A percentile compares a stretch with the other conserved stretches of the same genome.
Conservation (phyloP, 2,113 vertebrate species). For the Silurus asotus region DNA sequence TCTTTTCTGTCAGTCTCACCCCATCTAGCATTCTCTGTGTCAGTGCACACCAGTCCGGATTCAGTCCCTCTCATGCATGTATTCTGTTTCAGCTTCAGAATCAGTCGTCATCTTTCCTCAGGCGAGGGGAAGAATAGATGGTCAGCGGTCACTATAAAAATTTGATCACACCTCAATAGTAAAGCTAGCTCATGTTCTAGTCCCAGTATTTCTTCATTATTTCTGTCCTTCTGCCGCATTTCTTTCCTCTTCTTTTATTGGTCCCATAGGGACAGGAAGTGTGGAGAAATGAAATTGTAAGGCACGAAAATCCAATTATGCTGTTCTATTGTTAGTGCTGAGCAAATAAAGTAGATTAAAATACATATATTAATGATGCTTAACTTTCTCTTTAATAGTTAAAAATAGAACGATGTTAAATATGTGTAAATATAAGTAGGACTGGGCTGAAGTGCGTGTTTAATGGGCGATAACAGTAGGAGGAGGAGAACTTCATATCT, state of each 20-base stretch:
- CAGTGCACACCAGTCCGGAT: neutral
- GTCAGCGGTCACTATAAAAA: slow-evolving; percentile 6
- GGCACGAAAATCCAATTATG: neutral
- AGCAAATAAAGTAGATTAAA: neutral
- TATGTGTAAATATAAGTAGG: neutral
- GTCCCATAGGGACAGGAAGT: neutral
- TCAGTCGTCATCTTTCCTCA: slow-evolving; percentile 3
- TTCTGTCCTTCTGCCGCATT: neutral
- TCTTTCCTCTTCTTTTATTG: slow-evolving; percentile 5
- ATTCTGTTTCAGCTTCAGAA: slow-evolving; percentile 46
- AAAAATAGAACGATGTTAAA: neutral
- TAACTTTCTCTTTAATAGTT: neutral
- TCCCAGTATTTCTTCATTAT: neutral
- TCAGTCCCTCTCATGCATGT: slow-evolving; percentile 18
- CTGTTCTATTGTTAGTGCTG: neutral
- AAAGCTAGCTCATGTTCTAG: neutral
- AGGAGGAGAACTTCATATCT: neutral
- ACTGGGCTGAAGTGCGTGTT: neutral
- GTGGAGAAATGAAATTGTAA: neutral
- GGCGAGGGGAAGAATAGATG: neutral
- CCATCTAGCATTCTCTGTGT: slow-evolving; percentile 21
- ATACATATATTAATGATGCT: neutral
- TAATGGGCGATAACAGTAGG: neutral
- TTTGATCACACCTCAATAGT: neutral
- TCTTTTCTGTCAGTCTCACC: slow-evolving; percentile 27